Evolutionary conservation across 2,888 invertebrate species (phyloP), one percentile per base, ranked within the genome.

Genomic region (Drosophila affinis): DNA sequence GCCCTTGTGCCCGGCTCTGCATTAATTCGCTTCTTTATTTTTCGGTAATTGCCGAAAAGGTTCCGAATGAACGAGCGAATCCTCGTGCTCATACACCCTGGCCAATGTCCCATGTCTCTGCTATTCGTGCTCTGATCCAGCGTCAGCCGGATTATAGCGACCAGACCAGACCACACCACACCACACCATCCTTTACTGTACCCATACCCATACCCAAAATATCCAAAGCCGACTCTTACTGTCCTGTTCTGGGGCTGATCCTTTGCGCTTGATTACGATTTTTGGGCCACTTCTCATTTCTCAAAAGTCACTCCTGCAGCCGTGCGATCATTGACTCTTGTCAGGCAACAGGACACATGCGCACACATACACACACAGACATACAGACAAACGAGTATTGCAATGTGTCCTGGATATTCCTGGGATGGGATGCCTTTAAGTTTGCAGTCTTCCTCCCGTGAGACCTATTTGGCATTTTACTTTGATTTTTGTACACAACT

Each of bases 321-420:
- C 87, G 81, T 87, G 84, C 84, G 84, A 84, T 84, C 84, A 87
- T 84, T 84, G 84, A 87, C 84, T 84, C 67, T 80, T 74, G 79
- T 84, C 79, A 84, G 87, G 81, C 87, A 73, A 87, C 67, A 21
- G 63, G 29, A 62, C 57, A 65, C 47, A 34, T 46, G 52, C 10
- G 1, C 12, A 34, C 34, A 14, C 14, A 14, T 14, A 39, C 14
- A 14, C 14, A 39, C 39, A 39, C 39, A 12, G 3, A 14, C 34
- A 34, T 12, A 4, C 34, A 21, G 21, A 3, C 12, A 39, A 2
- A 39, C 4, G 9, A 9, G 29, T 29, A 9, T 29, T 29, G 12
- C 34, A 34, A 14, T 5, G 34, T 5, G 32, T 32, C 32, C 32
- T 10, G 32, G 32, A 10, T 32, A 10, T 10, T 32, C 9, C 32